Conservation (phyloP, 2,113 vertebrate genomes). For the Embiotoca jacksoni region DNA sequence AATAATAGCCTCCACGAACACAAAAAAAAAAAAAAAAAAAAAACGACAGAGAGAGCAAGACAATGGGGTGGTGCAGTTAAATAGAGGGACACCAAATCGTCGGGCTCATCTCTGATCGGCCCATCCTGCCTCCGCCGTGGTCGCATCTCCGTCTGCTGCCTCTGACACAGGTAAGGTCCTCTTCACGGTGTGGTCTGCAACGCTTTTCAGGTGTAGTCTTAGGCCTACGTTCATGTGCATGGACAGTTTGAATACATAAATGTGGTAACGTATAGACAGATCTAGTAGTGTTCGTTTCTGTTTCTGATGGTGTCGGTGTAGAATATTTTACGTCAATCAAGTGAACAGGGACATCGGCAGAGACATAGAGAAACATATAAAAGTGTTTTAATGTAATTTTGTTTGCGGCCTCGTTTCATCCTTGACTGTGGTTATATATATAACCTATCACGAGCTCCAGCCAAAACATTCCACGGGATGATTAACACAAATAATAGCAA, state of each 20-base stretch:
- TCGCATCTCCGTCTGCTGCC: slow-evolving; percentile 26
- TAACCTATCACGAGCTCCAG: not conserved
- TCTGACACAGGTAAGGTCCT: slow-evolving; percentile 64
- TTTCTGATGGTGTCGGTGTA: not conserved
- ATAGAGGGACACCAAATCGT: slow-evolving; percentile 64
- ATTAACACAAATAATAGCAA: slow-evolving; percentile 20
- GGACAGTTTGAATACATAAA: not conserved
- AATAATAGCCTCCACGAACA: slow-evolving; percentile 81
- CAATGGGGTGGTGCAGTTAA: slow-evolving; percentile 75
- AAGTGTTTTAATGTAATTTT: slow-evolving; percentile 7
- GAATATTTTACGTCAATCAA: not conserved
- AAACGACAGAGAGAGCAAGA: slow-evolving; percentile 46
- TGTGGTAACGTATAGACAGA: not conserved
- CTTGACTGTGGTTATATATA: not conserved
- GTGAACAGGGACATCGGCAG: not conserved
- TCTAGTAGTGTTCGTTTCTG: not conserved
- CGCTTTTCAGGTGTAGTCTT: not conserved
- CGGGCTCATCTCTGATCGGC: slow-evolving; percentile 48
- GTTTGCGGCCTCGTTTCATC: not conserved
- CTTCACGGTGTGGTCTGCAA: not conserved
- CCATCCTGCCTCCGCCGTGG: slow-evolving; percentile 33
- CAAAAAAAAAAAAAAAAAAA: slow-evolving; percentile 21
- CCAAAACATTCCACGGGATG: not conserved
- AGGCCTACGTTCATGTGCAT: not conserved
- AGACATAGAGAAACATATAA: not conserved